Conservation (phyloP, 2,888 invertebrate species). For the Tachystola acroxantha region DNA sequence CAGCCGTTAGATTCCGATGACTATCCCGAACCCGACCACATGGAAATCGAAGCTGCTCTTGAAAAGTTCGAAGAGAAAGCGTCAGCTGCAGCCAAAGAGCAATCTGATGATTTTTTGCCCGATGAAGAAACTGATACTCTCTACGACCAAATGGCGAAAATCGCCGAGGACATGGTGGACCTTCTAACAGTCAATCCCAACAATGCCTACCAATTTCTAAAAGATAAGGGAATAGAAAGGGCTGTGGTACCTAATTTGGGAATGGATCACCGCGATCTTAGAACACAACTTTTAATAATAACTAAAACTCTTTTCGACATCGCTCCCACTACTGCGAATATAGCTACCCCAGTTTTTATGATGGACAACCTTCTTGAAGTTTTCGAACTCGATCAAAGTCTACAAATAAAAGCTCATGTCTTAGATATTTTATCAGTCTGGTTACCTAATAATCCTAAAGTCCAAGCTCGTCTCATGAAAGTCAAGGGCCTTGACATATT, state of each 20-base stretch:
- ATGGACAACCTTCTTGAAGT: constrained; percentile 49
- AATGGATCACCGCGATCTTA: constrained; percentile 26
- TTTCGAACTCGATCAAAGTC: constrained; percentile 42
- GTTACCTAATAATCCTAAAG: constrained; percentile 51
- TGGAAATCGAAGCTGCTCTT: too few species aligned
- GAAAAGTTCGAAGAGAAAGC: constrained; percentile 26
- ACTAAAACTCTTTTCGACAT: constrained; percentile 40
- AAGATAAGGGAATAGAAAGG: constrained; percentile 43
- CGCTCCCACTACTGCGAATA: constrained; percentile 33
- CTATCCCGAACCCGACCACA: not conserved
- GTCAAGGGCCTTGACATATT: constrained; percentile 53
- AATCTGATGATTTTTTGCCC: constrained; percentile 16
- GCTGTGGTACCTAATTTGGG: constrained; percentile 33
- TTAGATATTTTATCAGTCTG: constrained; percentile 46
- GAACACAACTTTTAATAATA: constrained; percentile 32
- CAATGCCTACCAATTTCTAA: constrained; percentile 41
- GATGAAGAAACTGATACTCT: constrained; percentile 25
- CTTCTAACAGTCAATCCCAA: constrained; percentile 26
- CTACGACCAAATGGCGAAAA: constrained; percentile 28
- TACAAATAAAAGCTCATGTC: constrained; percentile 41
- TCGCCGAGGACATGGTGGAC: constrained; percentile 30
- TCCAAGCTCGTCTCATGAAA: constrained; percentile 57
- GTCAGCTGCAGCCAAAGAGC: constrained; percentile 10
- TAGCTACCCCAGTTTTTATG: constrained; percentile 35
- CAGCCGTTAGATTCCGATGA: not conserved